These are phyloP conservation scores for Anthopleura sola DNA, from an alignment of 64 coral and sea anemone species.

Conservation along the genomic window DNA sequence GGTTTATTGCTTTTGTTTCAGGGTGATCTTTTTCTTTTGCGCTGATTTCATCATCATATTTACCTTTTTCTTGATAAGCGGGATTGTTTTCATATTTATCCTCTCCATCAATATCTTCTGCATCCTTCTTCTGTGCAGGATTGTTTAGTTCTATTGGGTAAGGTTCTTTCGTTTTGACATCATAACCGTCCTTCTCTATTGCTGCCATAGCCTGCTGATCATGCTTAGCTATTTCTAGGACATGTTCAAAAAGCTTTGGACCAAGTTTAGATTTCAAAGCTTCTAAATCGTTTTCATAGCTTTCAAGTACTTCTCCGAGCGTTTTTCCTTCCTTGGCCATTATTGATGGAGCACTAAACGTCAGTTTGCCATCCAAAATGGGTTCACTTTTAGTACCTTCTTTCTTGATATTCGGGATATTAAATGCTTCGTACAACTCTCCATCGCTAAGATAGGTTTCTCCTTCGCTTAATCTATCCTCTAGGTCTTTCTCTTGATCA, in stretches of 20 bases:
- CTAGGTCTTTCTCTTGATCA: not conserved
- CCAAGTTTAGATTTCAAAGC: constrained; percentile 28
- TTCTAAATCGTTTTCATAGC: constrained; percentile 58
- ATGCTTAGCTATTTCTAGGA: not conserved
- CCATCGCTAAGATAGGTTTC: constrained; percentile 3
- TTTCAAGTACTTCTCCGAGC: constrained; percentile 49
- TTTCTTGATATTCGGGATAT: not conserved
- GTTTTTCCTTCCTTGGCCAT: constrained; percentile 43
- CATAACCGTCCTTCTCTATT: not conserved
- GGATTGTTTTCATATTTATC: not conserved
- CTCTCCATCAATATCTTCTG: not conserved
- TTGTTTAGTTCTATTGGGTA: not conserved
- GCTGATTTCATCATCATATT: not conserved
- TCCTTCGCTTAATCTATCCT: not conserved
- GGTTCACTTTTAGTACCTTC: not conserved
- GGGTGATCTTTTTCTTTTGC: not conserved
- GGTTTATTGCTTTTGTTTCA: not conserved
- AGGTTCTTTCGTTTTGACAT: not conserved
- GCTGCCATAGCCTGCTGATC: not conserved
- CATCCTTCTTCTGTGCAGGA: too few species aligned
- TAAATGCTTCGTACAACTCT: not conserved
- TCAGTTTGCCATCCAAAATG: not conserved
- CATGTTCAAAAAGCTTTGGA: not conserved
- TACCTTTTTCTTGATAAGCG: not conserved
- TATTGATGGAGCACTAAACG: not conserved